phyloP scores from a whole-genome alignment of 2,888 invertebrate species.

The Operophtera brumata region DNA sequence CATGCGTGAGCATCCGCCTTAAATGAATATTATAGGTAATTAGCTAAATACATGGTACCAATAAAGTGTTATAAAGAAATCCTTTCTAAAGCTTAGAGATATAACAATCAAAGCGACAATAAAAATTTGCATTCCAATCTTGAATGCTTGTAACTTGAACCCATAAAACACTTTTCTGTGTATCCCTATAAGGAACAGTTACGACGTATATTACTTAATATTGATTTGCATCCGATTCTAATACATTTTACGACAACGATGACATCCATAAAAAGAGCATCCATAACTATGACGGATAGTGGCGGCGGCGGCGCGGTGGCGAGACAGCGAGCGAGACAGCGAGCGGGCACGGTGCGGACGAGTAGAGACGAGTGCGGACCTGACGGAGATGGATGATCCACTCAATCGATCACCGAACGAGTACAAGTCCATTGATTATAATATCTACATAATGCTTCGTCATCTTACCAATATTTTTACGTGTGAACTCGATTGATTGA shows the following conservation, averaged over 20 bases:
- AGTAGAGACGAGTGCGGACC: constrained; percentile 13
- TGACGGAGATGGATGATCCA: constrained; percentile 27
- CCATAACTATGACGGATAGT: constrained; percentile 24
- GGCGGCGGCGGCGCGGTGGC: constrained; percentile 14
- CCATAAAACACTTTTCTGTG: constrained; percentile 22
- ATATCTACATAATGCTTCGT: constrained; percentile 6
- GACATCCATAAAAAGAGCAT: constrained; percentile 28
- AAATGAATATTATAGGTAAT: too few relatives aligned
- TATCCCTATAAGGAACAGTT: constrained; percentile 16
- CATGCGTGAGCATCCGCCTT: too few relatives aligned
- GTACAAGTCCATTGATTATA: constrained; percentile 15
- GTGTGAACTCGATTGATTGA: neutral
- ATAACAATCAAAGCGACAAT: constrained; percentile 1
- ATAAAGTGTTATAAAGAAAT: too few relatives aligned
- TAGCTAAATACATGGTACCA: too few relatives aligned
- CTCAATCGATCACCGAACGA: constrained; percentile 29
- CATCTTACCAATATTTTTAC: constrained; percentile 9
- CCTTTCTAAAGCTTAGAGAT: constrained; percentile 1
- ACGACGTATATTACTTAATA: constrained; percentile 21
- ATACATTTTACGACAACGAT: constrained; percentile 26
- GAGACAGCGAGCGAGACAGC: constrained; percentile 34
- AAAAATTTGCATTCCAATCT: constrained; percentile 11
- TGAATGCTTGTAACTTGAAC: constrained; percentile 11
- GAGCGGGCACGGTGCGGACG: constrained; percentile 24
- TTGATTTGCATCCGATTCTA: constrained; percentile 21